Conservation (phyloP, 2,888 invertebrate genomes). For the Pyrgus malvae region DNA sequence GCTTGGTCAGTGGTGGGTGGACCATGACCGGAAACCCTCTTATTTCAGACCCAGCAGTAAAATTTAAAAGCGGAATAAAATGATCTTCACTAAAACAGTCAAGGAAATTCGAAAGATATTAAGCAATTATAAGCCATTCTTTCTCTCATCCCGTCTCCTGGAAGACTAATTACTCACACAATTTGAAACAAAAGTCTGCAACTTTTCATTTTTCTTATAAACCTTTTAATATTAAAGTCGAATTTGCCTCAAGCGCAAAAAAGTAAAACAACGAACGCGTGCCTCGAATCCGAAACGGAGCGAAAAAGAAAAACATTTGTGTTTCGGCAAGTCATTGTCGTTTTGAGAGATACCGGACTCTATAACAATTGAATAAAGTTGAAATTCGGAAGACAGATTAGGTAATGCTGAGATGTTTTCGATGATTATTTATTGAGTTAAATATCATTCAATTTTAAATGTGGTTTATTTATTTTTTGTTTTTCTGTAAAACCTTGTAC, state of each 20-base stretch:
- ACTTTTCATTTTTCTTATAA: constrained; percentile 24
- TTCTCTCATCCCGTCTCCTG: constrained; percentile 13
- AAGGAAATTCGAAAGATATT: constrained; percentile 11
- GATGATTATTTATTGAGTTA: constrained; percentile 21
- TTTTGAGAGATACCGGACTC: neutral
- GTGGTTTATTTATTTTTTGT: neutral
- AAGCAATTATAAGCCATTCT: constrained; percentile 19
- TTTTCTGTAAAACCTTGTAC: too few species aligned
- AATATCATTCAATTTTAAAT: neutral
- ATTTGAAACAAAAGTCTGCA: constrained; percentile 23
- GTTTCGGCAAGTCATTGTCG: constrained; percentile 9
- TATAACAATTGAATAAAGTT: neutral
- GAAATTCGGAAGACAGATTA: neutral
- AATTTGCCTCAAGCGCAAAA: constrained; percentile 26
- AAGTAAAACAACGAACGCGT: constrained; percentile 30
- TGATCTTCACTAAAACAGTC: too few species aligned
- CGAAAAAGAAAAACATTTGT: constrained; percentile 24
- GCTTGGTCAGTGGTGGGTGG: too few species aligned
- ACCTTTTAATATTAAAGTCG: constrained; percentile 28
- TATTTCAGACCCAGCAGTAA: too few species aligned
- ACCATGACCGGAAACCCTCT: too few species aligned
- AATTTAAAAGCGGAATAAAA: too few species aligned
- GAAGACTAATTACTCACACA: constrained; percentile 26
- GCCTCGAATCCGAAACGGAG: constrained; percentile 24
- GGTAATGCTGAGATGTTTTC: constrained; percentile 10